Percentiles rank a stretch among this genome's conserved stretches.
These are phyloP conservation scores for Colostygia pectinataria DNA, from an alignment of 2,888 invertebrate species.

Conservation along the genomic window DNA sequence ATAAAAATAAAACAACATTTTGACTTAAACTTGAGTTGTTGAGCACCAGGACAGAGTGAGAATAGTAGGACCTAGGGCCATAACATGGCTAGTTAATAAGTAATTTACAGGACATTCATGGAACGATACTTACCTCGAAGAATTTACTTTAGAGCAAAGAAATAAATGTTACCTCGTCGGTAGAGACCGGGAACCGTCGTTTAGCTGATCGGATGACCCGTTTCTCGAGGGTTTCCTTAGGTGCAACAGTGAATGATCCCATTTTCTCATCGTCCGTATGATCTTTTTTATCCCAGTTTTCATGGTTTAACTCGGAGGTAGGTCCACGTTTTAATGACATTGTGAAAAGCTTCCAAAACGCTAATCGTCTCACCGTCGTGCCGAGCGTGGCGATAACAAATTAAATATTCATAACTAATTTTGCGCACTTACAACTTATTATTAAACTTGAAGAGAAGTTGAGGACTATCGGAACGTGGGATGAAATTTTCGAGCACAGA, in stretches of 20 bases:
- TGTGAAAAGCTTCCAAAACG: conserved; percentile 23
- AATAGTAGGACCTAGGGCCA: too few species aligned
- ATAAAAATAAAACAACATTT: not conserved
- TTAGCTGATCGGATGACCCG: conserved; percentile 92
- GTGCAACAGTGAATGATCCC: conserved; percentile 86
- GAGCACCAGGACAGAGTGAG: too few species aligned
- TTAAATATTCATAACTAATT: not conserved
- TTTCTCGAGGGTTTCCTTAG: conserved; percentile 87
- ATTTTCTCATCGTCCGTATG: conserved; percentile 86
- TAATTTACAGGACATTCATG: too few species aligned
- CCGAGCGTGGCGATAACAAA: conserved; percentile 24
- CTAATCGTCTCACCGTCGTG: conserved; percentile 13
- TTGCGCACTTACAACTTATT: too few species aligned
- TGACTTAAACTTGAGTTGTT: too few species aligned
- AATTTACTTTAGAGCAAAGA: too few species aligned
- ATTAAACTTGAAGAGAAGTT: too few species aligned
- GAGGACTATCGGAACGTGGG: too few species aligned
- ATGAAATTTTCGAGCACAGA: too few species aligned
- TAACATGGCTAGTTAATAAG: too few species aligned
- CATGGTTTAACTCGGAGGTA: conserved; percentile 89
- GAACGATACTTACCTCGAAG: too few species aligned
- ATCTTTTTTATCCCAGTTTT: conserved; percentile 93
- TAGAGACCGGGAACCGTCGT: conserved; percentile 73
- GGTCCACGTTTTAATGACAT: conserved; percentile 91
- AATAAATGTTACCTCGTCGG: conserved; percentile 50